These are phyloP conservation scores for Aspidoscelis tigris DNA, from an alignment of 2,113 vertebrate genomes.

Conservation along the genomic window DNA sequence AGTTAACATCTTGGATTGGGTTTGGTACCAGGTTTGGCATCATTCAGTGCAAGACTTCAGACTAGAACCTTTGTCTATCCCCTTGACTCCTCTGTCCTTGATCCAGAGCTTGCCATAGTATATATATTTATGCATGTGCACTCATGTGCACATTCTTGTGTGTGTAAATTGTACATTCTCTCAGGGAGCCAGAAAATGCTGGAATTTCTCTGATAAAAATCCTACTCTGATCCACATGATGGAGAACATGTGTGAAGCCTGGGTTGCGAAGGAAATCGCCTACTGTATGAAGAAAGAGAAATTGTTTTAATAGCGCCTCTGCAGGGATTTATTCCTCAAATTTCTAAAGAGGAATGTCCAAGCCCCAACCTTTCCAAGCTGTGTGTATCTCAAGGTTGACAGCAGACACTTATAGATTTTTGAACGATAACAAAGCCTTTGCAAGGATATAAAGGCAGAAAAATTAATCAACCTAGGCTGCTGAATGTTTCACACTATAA, in stretches of 20 bases:
- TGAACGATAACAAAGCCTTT: neutral
- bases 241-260: conserved; percentile 43
- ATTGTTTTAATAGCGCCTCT: conserved; percentile 28
- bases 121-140: neutral
- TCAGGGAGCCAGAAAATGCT: neutral
- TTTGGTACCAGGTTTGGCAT: neutral
- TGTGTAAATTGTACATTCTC: neutral
- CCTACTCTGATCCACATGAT: conserved; percentile 34
- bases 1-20: no score
- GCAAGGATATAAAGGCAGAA: neutral
- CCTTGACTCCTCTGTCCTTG: no score
- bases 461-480: neutral
- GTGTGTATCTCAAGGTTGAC: conserved; percentile 9
- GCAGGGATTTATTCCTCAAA: conserved; percentile 9
- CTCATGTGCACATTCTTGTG: neutral
- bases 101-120: no score
- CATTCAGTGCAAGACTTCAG: neutral
- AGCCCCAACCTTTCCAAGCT: neutral
- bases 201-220: conserved; percentile 28
- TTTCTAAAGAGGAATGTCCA: conserved; percentile 11
- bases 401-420: neutral
- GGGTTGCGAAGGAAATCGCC: conserved; percentile 40
- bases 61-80: no score
- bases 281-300: conserved; percentile 23
- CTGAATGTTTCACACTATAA: neutral